Conservation (phyloP, 2,113 vertebrate genomes). For the Tachysurus fulvidraco region DNA sequence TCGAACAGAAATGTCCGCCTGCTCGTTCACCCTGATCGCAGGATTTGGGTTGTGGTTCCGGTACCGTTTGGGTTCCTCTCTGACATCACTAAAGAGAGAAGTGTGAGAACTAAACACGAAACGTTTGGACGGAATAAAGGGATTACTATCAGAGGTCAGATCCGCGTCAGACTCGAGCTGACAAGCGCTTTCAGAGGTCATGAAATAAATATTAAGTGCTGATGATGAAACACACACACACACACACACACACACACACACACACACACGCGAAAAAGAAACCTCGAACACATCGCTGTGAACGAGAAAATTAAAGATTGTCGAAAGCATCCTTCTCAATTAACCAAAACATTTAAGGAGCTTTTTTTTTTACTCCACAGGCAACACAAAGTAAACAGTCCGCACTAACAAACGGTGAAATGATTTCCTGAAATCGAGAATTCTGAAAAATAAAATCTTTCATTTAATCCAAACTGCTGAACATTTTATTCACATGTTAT, state of each 20-base stretch:
- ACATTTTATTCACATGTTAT: slow-evolving; percentile 53
- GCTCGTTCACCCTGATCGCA: not conserved
- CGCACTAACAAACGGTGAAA: not conserved
- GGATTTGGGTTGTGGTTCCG: not conserved
- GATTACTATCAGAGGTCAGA: slow-evolving; percentile 9
- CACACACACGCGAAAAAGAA: not conserved
- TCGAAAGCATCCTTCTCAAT: slow-evolving; percentile 15
- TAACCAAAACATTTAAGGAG: not conserved
- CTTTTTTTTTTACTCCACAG: not conserved
- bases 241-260: not conserved
- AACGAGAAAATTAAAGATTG: not conserved
- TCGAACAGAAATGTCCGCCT: not conserved
- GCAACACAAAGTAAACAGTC: not conserved
- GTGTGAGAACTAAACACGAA: not conserved
- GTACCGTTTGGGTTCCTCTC: not conserved
- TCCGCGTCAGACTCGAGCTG: not conserved
- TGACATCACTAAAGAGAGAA: not conserved
- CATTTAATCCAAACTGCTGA: slow-evolving; percentile 52
- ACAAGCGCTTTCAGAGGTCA: not conserved
- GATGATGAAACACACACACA: not conserved
- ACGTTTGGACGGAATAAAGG: not conserved
- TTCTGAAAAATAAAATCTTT: slow-evolving; percentile 39
- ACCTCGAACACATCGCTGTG: not conserved
- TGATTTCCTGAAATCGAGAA: slow-evolving; percentile 6
- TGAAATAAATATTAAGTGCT: not conserved